A percentile compares a stretch with the other conserved stretches of the same genome.
Evolutionary conservation across 2,888 invertebrate genomes (phyloP).

Genomic region (Drosophila cognata): DNA sequence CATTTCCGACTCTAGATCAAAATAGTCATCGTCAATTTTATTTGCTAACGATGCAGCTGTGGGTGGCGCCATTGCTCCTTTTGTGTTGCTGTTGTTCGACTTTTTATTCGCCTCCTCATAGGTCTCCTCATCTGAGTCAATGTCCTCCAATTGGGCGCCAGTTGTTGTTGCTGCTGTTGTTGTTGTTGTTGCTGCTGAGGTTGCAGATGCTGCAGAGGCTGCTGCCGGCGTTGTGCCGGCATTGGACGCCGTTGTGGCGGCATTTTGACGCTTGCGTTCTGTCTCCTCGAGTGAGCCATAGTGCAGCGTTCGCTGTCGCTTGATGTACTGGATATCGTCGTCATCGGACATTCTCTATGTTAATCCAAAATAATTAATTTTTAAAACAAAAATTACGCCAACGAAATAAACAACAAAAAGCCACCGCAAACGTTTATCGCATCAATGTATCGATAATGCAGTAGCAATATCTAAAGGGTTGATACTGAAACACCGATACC

Average conservation of each 20-base stretch:
- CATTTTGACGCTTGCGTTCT: constrained; percentile 89
- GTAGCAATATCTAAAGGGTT: constrained; percentile 9
- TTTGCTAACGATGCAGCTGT: constrained; percentile 76
- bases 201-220: constrained; percentile 26
- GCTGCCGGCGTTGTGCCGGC: constrained; percentile 51
- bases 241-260: constrained; percentile 42
- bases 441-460: constrained; percentile 38
- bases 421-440: constrained; percentile 69
- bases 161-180: constrained; percentile 29
- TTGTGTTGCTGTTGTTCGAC: constrained; percentile 86
- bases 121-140: constrained; percentile 87
- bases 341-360: constrained; percentile 91
- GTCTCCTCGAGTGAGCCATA: constrained; percentile 96
- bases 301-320: constrained; percentile 91
- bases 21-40: constrained; percentile 85
- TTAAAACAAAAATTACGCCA: constrained; percentile 75
- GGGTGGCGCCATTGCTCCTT: constrained; percentile 57
- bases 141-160: constrained; percentile 85
- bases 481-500: constrained; percentile 8
- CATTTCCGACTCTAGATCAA: constrained; percentile 84
- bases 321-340: constrained; percentile 89
- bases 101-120: constrained; percentile 85
- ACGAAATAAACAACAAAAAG: constrained; percentile 77
- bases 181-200: constrained; percentile 26
- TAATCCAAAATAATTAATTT: constrained; percentile 70